phyloP scores from a whole-genome alignment of 2,888 invertebrate genomes.

The Trilocha varians region DNA sequence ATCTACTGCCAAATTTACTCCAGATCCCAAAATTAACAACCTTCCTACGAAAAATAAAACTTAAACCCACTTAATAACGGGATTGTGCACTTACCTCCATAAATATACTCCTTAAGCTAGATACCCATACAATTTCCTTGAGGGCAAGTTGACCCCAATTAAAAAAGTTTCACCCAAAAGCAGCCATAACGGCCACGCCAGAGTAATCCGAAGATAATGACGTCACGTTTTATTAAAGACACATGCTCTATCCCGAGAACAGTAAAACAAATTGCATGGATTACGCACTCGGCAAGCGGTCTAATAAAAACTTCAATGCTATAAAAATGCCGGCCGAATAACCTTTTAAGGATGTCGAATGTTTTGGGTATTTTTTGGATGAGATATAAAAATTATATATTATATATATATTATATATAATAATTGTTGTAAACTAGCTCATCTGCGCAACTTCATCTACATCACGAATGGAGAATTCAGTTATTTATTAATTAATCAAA shows the following conservation, averaged over 20 bases:
- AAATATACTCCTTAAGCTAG: background rate
- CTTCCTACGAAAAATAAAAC: background rate
- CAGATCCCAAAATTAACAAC: background rate
- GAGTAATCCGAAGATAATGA: constrained; percentile 46
- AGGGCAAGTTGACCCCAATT: constrained; percentile 14
- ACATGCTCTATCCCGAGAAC: constrained; percentile 37
- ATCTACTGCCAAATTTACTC: too few relatives aligned
- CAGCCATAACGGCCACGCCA: constrained; percentile 19
- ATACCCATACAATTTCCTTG: background rate
- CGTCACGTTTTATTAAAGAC: constrained; percentile 54
- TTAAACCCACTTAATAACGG: background rate
- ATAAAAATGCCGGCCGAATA: constrained; percentile 28
- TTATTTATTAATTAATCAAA: too few relatives aligned
- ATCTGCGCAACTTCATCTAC: too few relatives aligned
- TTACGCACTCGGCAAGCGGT: constrained; percentile 36
- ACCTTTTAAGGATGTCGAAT: background rate
- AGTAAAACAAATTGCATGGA: constrained; percentile 59
- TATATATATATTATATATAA: too few relatives aligned
- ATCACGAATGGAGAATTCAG: too few relatives aligned
- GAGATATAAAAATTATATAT: too few relatives aligned
- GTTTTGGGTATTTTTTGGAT: too few relatives aligned
- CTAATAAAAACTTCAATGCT: constrained; percentile 44
- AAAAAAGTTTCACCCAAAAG: constrained; percentile 21
- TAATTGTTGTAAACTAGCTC: too few relatives aligned
- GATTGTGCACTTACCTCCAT: background rate